Conservation (phyloP, 1,140 invertebrate species). For the Zaprionus davidi region DNA sequence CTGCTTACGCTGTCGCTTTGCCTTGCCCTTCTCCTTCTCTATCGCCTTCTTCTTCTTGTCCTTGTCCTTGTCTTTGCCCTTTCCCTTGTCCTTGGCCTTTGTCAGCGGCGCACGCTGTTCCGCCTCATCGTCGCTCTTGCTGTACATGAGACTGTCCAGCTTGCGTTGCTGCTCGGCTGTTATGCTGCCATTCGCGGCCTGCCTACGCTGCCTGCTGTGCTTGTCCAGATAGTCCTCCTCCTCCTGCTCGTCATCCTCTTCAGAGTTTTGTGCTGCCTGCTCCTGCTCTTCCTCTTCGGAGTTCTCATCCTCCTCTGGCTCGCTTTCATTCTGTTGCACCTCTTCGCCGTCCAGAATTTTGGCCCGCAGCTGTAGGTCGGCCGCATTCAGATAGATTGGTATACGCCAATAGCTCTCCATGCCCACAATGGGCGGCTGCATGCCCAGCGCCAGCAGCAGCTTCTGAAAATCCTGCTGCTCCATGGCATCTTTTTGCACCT, state of each 20-base stretch:
- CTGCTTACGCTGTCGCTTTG: conserved; percentile 37
- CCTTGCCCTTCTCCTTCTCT: conserved; percentile 38
- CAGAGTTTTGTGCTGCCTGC: conserved; percentile 5
- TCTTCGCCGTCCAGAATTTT: conserved; percentile 76
- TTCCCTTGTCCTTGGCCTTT: conserved; percentile 47
- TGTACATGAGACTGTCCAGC: conserved; percentile 76
- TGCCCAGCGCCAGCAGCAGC: conserved; percentile 86
- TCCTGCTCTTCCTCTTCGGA: conserved; percentile 14
- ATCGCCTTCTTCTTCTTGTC: conserved; percentile 41
- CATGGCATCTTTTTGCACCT: conserved; percentile 86
- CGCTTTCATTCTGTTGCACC: conserved; percentile 53
- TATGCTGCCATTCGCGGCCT: conserved; percentile 56
- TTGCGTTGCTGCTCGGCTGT: conserved; percentile 59
- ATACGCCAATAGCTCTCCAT: conserved; percentile 88
- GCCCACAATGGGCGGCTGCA: conserved; percentile 86
- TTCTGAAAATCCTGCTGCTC: conserved; percentile 87
- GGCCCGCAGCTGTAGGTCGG: conserved; percentile 83
- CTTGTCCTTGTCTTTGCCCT: conserved; percentile 40
- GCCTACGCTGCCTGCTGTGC: conserved; percentile 58
- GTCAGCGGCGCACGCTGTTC: conserved; percentile 48
- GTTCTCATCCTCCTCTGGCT: conserved; percentile 31
- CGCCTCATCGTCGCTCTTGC: conserved; percentile 79
- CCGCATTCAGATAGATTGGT: conserved; percentile 84
- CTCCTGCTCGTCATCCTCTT: conserved; percentile 41
- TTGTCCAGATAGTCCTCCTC: conserved; percentile 80